Conservation (phyloP, 2,113 vertebrate genomes). For the Condylura cristata region DNA sequence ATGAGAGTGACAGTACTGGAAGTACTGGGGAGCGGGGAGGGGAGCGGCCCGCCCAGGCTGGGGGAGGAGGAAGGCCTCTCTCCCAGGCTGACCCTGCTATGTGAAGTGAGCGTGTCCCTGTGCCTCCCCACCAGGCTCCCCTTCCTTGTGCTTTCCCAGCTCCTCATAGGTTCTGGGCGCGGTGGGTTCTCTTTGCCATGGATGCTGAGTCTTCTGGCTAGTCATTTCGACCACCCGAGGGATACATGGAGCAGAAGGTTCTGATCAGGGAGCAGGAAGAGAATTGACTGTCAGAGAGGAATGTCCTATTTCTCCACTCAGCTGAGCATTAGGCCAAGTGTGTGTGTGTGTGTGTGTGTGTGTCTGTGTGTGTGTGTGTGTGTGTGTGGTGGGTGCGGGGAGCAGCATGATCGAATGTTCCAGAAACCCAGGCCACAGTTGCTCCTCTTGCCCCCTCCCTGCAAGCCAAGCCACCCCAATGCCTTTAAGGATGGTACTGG, state of each 20-base stretch:
- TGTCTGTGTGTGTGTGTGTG: neutral
- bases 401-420: constrained; percentile 1
- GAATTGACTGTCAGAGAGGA: neutral
- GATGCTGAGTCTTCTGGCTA: neutral
- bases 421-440: constrained; percentile 8
- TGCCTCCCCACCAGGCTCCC: neutral
- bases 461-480: neutral
- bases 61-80: neutral
- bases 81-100: constrained; percentile 6
- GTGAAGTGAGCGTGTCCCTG: neutral
- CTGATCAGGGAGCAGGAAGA: neutral
- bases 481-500: neutral
- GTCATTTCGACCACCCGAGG: neutral
- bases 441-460: neutral
- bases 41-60: neutral
- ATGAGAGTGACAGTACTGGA: constrained; percentile 50
- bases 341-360: neutral
- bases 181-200: neutral
- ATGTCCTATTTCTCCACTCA: neutral
- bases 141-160: neutral
- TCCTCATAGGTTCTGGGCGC: neutral
- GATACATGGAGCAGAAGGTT: neutral
- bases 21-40: neutral
- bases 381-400: neutral
- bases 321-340: neutral